Conservation (phyloP, 2,888 invertebrate species). For the Drosophila conformis region DNA sequence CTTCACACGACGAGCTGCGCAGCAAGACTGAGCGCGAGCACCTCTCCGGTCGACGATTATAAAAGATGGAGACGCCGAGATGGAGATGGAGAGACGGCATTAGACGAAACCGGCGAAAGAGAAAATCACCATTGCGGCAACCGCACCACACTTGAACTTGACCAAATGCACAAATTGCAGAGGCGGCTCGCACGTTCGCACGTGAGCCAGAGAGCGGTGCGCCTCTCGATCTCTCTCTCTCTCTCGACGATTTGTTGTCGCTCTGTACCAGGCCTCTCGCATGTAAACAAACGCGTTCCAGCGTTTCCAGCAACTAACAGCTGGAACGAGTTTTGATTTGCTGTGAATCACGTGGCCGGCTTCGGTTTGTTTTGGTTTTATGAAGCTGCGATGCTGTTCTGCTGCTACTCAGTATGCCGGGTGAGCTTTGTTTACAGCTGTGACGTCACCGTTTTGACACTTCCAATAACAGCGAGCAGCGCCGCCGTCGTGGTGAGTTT, state of each 20-base stretch:
- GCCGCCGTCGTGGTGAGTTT: constrained; percentile 54
- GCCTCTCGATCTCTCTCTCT: constrained; percentile 13
- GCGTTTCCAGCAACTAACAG: constrained; percentile 45
- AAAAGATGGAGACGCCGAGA: constrained; percentile 50
- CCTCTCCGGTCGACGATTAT: constrained; percentile 53
- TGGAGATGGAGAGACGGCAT: constrained; percentile 26
- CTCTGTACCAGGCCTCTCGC: constrained; percentile 18
- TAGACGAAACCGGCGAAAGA: constrained; percentile 37
- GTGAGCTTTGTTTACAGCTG: constrained; percentile 66
- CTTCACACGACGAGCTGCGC: constrained; percentile 85
- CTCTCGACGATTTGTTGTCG: constrained; percentile 7
- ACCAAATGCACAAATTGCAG: constrained; percentile 81
- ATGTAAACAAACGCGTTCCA: constrained; percentile 74
- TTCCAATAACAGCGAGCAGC: constrained; percentile 41
- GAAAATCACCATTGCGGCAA: constrained; percentile 52
- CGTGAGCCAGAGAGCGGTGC: constrained; percentile 47
- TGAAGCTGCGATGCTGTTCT: constrained; percentile 14
- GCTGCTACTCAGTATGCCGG: constrained; percentile 21
- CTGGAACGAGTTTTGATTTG: constrained; percentile 65
- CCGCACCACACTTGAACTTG: constrained; percentile 81
- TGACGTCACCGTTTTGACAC: constrained; percentile 77
- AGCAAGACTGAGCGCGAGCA: constrained; percentile 84
- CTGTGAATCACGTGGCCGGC: constrained; percentile 71
- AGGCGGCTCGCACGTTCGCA: constrained; percentile 52
- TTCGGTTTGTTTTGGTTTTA: constrained; percentile 75